These are phyloP conservation scores for Pammene aurita DNA, from an alignment of 2,888 invertebrate genomes.

Conservation along the genomic window DNA sequence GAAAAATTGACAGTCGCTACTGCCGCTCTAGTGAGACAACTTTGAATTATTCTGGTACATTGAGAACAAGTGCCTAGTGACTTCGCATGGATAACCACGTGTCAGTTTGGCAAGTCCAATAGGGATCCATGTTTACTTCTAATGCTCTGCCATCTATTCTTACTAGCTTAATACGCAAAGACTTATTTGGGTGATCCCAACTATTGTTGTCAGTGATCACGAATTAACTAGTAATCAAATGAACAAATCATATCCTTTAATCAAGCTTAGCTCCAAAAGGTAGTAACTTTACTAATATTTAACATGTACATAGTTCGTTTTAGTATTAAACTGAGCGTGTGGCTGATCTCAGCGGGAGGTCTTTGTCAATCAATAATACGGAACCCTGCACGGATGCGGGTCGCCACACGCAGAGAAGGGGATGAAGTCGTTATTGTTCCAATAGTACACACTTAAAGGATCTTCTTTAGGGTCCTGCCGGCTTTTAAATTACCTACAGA, in stretches of 20 bases:
- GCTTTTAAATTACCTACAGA: too few species aligned
- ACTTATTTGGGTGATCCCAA: background rate
- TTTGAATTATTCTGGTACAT: too few species aligned
- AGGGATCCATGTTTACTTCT: too few species aligned
- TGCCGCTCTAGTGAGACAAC: too few species aligned
- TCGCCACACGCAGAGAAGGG: constrained; percentile 20
- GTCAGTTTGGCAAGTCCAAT: too few species aligned
- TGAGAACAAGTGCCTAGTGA: too few species aligned
- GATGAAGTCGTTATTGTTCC: constrained; percentile 11
- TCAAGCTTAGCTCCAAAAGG: background rate
- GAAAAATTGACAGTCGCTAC: too few species aligned
- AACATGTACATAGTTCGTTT: background rate
- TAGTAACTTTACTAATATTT: background rate
- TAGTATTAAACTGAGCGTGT: background rate
- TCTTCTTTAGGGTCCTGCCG: background rate
- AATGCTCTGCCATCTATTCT: too few species aligned
- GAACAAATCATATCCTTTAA: constrained; percentile 10
- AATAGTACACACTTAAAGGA: background rate
- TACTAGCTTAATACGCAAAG: too few species aligned
- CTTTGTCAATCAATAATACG: constrained; percentile 12
- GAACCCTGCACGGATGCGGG: constrained; percentile 11
- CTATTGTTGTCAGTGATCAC: constrained; percentile 31
- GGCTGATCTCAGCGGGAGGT: background rate
- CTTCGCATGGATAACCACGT: too few species aligned
- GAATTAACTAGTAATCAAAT: constrained; percentile 20